Evolutionary conservation across 2,113 vertebrate genomes (phyloP).

Genomic region (Ciconia maguari): DNA sequence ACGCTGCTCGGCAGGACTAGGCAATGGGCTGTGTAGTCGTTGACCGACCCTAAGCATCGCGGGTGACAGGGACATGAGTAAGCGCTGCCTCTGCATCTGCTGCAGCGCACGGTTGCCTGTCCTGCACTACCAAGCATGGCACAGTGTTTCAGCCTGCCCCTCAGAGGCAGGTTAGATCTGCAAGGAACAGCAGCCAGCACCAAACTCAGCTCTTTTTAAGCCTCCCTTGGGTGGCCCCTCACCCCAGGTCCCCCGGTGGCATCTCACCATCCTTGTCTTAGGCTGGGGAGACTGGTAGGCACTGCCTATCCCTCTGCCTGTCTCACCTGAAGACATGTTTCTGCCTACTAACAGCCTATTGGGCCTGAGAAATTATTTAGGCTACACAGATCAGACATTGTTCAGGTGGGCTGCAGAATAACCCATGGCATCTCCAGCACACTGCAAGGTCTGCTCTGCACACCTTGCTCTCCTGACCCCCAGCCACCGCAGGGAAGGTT

Average conservation of each 20-base stretch:
- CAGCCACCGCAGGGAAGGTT: neutral
- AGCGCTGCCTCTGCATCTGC: too few relatives aligned
- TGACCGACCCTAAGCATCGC: accelerated
- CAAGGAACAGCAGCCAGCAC: neutral
- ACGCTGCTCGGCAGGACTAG: accelerated
- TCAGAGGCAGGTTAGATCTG: neutral
- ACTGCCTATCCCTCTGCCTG: neutral
- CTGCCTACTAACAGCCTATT: neutral
- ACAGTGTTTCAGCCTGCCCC: accelerated
- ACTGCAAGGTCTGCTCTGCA: neutral
- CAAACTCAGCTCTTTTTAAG: neutral
- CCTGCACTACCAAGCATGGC: accelerated
- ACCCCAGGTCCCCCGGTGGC: neutral
- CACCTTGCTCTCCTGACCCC: neutral
- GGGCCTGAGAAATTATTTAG: neutral
- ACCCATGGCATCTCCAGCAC: accelerated
- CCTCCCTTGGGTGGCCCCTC: neutral
- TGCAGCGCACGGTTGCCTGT: neutral
- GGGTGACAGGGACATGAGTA: neutral
- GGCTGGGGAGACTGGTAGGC: neutral
- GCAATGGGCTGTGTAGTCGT: accelerated
- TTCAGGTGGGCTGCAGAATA: neutral
- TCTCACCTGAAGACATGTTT: neutral
- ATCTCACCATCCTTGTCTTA: neutral
- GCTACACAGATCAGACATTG: accelerated